Base-by-base conservation (phyloP, 2,113 vertebrate species). In the Pluvialis apricaria region DNA sequence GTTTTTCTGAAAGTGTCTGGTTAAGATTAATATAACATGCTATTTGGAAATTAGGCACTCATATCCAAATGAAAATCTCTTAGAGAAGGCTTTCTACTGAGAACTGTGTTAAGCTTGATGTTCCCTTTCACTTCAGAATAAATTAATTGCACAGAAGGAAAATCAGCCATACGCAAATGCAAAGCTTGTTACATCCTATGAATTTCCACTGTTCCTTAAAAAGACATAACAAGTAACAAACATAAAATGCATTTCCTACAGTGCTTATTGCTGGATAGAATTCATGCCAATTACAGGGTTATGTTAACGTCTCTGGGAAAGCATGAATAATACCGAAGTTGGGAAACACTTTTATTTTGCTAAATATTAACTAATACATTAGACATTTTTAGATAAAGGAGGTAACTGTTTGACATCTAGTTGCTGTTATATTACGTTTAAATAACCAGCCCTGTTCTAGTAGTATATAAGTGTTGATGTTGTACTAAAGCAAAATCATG, bases 201-300 rank as follows among this genome's bases (percentile, higher is more conserved):
- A 91, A 92, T 92, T 91, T 97, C 70, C 61, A 82, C 62, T 88
- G 40, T 58, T 76, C 62, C 61, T 92, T 90, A 95, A 94, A 90
- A 91, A 45, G 64, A 45, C 64, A 45, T 32, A 66, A 22, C 62
- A 95, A 82, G 55, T 44, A 87, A 90, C 68, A 89, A 86, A 82
- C 31, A 80, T 36, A 79, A 81, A 88, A 83, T 62, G 58, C 40
- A 91, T 87, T 94, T 94, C 83, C 72, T 78, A 24, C 65, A 66
- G 89, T 49, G 71, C 36, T 91, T 44, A 44, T 44, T 88, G 79
- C 55, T 84, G 54, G 58, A 34, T 14, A 47, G 52, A 90, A 92
- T 91, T 94, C 54, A 65, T 82, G 77, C 32, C 83, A 90, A 83
- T 90, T 96, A 82, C 31, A 66, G 44, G 49, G 86, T 80, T 94